A percentile compares a stretch with the other conserved stretches of the same genome.
Conservation (phyloP, 2,113 vertebrate species). For the Crypturellus undulatus region DNA sequence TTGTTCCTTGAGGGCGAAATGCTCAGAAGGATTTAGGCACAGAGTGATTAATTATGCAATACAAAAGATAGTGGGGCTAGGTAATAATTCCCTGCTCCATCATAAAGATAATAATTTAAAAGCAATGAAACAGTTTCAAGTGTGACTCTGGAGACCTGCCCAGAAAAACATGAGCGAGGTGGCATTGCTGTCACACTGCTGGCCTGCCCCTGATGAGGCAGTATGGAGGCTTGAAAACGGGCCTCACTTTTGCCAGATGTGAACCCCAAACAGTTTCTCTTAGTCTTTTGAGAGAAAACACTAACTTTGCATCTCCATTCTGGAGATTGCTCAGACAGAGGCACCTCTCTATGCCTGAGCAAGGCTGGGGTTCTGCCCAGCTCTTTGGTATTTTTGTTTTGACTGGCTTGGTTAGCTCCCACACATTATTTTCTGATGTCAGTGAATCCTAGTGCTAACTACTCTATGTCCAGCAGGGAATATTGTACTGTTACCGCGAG, state of each 20-base stretch:
- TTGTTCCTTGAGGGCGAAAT: background rate
- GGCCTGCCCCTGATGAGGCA: background rate
- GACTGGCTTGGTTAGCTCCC: background rate
- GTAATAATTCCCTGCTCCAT: background rate
- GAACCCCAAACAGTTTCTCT: background rate
- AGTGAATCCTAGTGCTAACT: background rate
- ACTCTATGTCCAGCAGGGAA: background rate
- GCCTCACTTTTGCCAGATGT: background rate
- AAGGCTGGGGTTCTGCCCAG: background rate
- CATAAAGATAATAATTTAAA: conserved; percentile 35
- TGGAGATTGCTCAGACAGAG: background rate
- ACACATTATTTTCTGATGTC: background rate
- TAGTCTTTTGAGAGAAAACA: background rate
- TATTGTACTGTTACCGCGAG: background rate
- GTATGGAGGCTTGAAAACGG: background rate
- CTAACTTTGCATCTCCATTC: background rate
- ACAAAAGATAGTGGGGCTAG: background rate
- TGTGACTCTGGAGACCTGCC: background rate
- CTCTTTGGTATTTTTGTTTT: background rate
- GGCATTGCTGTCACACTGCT: background rate
- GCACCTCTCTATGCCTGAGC: background rate
- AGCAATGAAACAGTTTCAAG: background rate
- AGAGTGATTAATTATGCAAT: background rate
- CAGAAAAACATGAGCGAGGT: background rate
- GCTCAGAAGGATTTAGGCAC: background rate